A percentile compares a stretch with the other conserved stretches of the same genome.
phyloP scores from a whole-genome alignment of 1,140 invertebrate species.

The Adelges cooleyi region DNA sequence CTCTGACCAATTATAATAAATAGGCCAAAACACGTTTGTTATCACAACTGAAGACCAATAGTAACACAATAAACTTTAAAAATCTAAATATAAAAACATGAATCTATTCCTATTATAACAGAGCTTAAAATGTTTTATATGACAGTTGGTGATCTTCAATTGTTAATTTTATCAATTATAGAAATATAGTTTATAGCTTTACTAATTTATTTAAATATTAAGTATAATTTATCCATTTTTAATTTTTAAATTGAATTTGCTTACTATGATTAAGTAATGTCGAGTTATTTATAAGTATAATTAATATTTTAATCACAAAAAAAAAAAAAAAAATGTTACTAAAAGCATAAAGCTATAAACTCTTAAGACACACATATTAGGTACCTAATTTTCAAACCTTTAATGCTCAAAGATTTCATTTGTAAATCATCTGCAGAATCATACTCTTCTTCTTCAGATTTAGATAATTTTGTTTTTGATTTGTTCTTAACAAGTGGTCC shows the following conservation, averaged over 20 bases:
- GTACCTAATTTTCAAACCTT: slow-evolving; percentile 24
- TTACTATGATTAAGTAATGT: too few species aligned
- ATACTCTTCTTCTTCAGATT: slow-evolving; percentile 6
- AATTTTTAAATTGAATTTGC: background rate
- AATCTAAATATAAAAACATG: too few species aligned
- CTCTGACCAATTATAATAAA: slow-evolving; percentile 28
- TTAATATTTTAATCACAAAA: too few species aligned
- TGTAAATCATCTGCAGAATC: slow-evolving; percentile 25
- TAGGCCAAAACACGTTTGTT: slow-evolving; percentile 23
- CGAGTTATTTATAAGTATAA: too few species aligned
- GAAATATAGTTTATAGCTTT: slow-evolving; percentile 10
- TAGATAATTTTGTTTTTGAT: background rate
- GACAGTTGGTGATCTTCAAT: slow-evolving; percentile 25
- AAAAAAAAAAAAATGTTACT: background rate
- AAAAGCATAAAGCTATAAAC: slow-evolving; percentile 20
- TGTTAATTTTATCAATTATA: background rate
- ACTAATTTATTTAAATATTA: background rate
- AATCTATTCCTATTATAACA: background rate
- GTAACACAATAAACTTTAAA: background rate
- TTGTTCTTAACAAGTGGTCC: slow-evolving; percentile 15
- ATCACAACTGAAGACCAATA: slow-evolving; percentile 22
- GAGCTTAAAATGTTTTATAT: background rate
- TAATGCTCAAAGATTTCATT: slow-evolving; percentile 29
- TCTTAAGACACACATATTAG: background rate
- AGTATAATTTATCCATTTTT: background rate